Percentiles rank a stretch among this genome's conserved stretches.
Evolutionary conservation across 2,888 invertebrate species (phyloP).

Genomic region (Stenichneumon culpator): DNA sequence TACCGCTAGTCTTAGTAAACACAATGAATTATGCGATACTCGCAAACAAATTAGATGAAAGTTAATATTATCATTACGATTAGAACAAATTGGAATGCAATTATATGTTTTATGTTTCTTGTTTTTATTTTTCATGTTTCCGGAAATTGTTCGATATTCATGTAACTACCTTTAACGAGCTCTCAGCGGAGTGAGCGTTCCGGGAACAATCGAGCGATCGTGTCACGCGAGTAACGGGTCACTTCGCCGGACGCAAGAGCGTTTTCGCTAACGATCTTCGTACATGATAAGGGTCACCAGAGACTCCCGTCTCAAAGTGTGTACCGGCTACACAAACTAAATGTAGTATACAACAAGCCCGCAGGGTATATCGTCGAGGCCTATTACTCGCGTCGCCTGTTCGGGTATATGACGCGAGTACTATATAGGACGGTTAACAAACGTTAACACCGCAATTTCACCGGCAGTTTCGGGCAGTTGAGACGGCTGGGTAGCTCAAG

Average conservation of each 20-base stretch:
- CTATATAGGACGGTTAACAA: constrained; percentile 71
- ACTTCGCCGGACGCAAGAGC: constrained; percentile 43
- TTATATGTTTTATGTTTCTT: neutral
- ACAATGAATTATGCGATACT: neutral
- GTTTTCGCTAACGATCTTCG: constrained; percentile 62
- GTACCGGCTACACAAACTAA: constrained; percentile 5
- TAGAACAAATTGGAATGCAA: neutral
- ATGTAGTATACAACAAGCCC: constrained; percentile 56
- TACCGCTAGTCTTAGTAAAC: neutral
- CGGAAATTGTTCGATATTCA: neutral
- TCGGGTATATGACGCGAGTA: constrained; percentile 63
- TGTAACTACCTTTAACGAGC: neutral
- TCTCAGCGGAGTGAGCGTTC: neutral
- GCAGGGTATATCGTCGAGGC: constrained; percentile 61
- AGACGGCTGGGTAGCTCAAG: constrained; percentile 56
- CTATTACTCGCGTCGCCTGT: constrained; percentile 64
- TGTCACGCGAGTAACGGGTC: constrained; percentile 33
- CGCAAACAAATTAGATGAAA: neutral
- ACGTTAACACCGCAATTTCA: constrained; percentile 75
- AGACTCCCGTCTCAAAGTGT: constrained; percentile 45
- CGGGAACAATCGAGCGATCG: constrained; percentile 14
- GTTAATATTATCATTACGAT: neutral
- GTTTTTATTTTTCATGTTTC: neutral
- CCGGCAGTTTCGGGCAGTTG: constrained; percentile 70
- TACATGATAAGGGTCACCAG: constrained; percentile 53